Evolutionary conservation across 64 coral and sea anemone species (phyloP).

Genomic region (Porites australiensis): DNA sequence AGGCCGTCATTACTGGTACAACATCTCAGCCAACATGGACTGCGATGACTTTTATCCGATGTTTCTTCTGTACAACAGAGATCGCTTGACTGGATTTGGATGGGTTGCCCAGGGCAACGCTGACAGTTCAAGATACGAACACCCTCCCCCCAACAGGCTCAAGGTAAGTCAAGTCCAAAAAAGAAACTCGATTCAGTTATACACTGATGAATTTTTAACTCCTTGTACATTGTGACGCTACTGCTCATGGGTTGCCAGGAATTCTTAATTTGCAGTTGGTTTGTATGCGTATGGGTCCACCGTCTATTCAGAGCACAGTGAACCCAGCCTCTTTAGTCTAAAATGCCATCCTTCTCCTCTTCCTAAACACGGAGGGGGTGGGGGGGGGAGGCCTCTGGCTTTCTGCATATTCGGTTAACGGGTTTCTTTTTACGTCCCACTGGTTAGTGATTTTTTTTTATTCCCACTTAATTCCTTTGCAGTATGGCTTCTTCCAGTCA

Average conservation of each 20-base stretch:
- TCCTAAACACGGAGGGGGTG: neutral
- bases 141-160: conserved; percentile 61
- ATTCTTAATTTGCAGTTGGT: too few species aligned
- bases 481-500: conserved; percentile 66
- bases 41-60: conserved; percentile 87
- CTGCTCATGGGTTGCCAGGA: too few species aligned
- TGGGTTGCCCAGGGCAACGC: conserved; percentile 59
- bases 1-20: conserved; percentile 98
- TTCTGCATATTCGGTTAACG: neutral
- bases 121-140: conserved; percentile 69
- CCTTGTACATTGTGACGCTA: too few species aligned
- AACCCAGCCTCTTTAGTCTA: neutral
- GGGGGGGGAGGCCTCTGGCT: too few species aligned
- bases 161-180: conserved; percentile 20
- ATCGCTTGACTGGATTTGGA: conserved; percentile 77
- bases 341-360: neutral
- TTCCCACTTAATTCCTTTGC: neutral
- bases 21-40: conserved; percentile 86
- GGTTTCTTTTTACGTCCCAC: neutral
- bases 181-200: too few species aligned
- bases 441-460: neutral
- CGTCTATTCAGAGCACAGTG: too few species aligned
- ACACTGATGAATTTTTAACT: too few species aligned
- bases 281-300: too few species aligned
- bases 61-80: conserved; percentile 81